Percentiles rank a stretch among this genome's conserved stretches.
phyloP scores from a whole-genome alignment of 2,888 invertebrate genomes.

The Cryptops parisi region DNA sequence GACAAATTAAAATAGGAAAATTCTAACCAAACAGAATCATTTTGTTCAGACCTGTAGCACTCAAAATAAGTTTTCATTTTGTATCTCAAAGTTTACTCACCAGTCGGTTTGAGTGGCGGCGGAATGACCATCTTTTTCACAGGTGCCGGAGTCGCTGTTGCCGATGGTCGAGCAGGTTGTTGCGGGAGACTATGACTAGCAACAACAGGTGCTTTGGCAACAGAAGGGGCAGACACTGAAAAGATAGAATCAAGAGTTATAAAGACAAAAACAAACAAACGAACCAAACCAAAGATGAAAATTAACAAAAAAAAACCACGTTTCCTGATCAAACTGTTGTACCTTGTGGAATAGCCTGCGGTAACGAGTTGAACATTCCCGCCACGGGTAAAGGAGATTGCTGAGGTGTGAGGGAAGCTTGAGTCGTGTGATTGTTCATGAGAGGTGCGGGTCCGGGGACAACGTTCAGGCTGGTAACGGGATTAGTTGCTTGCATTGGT shows the following conservation, averaged over 20 bases:
- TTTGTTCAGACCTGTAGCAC: no score
- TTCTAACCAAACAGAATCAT: no score
- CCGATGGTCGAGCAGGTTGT: conserved; percentile 22
- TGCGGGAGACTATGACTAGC: conserved; percentile 24
- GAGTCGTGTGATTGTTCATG: background rate
- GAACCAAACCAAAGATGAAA: no score
- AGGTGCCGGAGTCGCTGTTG: conserved; percentile 23
- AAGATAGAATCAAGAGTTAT: background rate
- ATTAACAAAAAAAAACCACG: no score
- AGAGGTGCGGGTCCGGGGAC: background rate
- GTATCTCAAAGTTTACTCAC: no score
- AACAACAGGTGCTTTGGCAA: conserved; percentile 18
- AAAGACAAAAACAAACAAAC: background rate
- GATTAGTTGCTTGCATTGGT: background rate
- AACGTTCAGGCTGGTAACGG: no score
- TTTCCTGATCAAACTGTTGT: background rate
- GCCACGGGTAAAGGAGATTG: background rate
- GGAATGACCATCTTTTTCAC: conserved; percentile 21
- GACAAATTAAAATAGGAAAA: no score
- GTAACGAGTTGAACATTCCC: background rate
- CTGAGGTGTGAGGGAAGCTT: background rate
- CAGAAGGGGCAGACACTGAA: background rate
- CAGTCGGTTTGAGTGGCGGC: conserved; percentile 18
- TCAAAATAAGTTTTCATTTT: no score
- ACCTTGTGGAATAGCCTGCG: background rate